Conservation (phyloP, 2,888 invertebrate genomes). For the Drosophila mulleri region DNA sequence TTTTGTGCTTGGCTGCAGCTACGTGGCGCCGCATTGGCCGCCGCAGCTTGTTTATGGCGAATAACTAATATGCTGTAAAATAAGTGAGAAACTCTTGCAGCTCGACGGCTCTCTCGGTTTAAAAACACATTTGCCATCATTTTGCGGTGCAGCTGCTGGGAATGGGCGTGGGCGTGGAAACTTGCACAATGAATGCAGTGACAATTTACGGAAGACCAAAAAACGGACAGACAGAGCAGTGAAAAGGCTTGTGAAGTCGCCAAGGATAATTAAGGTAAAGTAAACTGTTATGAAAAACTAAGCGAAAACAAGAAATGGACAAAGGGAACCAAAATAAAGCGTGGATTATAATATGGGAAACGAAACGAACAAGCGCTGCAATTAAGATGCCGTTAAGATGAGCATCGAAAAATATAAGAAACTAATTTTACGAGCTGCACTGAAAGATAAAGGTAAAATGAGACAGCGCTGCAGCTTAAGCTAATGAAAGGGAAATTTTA, state of each 20-base stretch:
- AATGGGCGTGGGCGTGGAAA: background rate
- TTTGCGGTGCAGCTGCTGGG: constrained; percentile 34
- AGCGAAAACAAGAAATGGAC: constrained; percentile 9
- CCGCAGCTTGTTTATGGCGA: constrained; percentile 78
- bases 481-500: background rate
- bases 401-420: constrained; percentile 1
- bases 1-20: constrained; percentile 73
- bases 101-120: constrained; percentile 53
- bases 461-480: background rate
- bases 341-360: constrained; percentile 1
- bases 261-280: constrained; percentile 18
- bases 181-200: constrained; percentile 47
- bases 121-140: constrained; percentile 73
- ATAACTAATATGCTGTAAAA: constrained; percentile 79
- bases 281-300: constrained; percentile 10
- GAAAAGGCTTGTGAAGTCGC: constrained; percentile 14
- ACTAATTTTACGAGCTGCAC: background rate
- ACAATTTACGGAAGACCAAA: constrained; percentile 30
- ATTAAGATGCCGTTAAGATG: constrained; percentile 2
- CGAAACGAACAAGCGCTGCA: background rate
- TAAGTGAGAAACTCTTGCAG: constrained; percentile 68
- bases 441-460: background rate
- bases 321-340: background rate
- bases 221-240: background rate
- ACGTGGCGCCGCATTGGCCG: constrained; percentile 65